Evolutionary conservation across 2,113 vertebrate species (phyloP).

Genomic region (Urocolius indicus): DNA sequence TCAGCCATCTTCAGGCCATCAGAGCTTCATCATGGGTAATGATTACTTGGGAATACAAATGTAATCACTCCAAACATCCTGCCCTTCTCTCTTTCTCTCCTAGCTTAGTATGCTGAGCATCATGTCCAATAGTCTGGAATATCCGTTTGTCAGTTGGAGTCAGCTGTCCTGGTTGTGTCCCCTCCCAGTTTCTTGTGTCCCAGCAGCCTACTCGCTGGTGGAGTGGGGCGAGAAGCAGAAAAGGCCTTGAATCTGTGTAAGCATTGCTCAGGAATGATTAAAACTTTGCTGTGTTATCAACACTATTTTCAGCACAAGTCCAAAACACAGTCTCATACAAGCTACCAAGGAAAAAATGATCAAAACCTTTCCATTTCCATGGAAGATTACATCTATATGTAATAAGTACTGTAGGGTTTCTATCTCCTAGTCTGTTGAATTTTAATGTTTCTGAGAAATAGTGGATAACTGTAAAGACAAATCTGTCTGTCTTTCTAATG

Average conservation of each 20-base stretch:
- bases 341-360: background rate
- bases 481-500: background rate
- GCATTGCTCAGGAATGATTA: no score
- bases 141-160: background rate
- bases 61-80: fast-evolving
- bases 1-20: background rate
- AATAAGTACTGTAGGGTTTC: background rate
- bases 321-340: background rate
- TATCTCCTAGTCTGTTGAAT: background rate
- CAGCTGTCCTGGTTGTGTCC: background rate
- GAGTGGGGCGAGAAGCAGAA: background rate
- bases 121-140: background rate
- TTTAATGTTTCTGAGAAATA: background rate
- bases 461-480: background rate
- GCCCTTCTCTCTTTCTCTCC: background rate
- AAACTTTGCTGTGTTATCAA: no score
- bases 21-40: background rate
- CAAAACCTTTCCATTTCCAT: background rate
- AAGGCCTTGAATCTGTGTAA: background rate
- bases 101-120: background rate
- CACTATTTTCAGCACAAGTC: background rate
- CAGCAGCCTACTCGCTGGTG: fast-evolving
- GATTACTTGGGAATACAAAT: background rate
- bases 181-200: background rate
- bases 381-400: background rate